phyloP scores from a whole-genome alignment of 2,113 vertebrate genomes.

The Cyprinodon variegatus region DNA sequence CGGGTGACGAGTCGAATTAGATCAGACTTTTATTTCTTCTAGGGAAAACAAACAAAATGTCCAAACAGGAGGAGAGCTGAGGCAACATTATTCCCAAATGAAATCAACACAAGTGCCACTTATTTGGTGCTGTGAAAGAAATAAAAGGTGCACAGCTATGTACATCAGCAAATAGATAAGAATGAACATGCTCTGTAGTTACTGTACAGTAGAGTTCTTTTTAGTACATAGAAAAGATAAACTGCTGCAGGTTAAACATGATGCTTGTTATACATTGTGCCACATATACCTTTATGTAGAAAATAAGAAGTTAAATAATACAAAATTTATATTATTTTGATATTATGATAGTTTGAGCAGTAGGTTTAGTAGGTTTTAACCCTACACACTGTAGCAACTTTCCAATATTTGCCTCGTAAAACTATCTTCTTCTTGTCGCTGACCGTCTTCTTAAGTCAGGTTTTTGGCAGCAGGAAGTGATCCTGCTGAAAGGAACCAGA shows the following conservation, averaged over 20 bases:
- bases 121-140: slow-evolving; percentile 71
- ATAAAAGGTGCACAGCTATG: slow-evolving; percentile 61
- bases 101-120: slow-evolving; percentile 73
- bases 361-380: slow-evolving; percentile 26
- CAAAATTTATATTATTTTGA: background rate
- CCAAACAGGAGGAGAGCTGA: slow-evolving; percentile 27
- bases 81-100: slow-evolving; percentile 57
- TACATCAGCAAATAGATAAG: slow-evolving; percentile 72
- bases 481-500: slow-evolving; percentile 30
- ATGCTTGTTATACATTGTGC: slow-evolving; percentile 69
- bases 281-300: slow-evolving; percentile 70
- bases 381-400: slow-evolving; percentile 47
- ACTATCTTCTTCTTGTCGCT: background rate
- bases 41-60: slow-evolving; percentile 41
- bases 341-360: slow-evolving; percentile 46
- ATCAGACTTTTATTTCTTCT: slow-evolving; percentile 69
- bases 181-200: slow-evolving; percentile 77
- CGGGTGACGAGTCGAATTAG: slow-evolving; percentile 28
- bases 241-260: slow-evolving; percentile 71
- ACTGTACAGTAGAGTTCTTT: slow-evolving; percentile 74
- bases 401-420: slow-evolving; percentile 11
- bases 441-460: slow-evolving; percentile 20
- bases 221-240: slow-evolving; percentile 73
- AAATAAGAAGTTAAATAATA: slow-evolving; percentile 38
- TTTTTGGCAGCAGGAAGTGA: slow-evolving; percentile 31